Conservation (phyloP, 2,888 invertebrate species). For the Acleris emargana region DNA sequence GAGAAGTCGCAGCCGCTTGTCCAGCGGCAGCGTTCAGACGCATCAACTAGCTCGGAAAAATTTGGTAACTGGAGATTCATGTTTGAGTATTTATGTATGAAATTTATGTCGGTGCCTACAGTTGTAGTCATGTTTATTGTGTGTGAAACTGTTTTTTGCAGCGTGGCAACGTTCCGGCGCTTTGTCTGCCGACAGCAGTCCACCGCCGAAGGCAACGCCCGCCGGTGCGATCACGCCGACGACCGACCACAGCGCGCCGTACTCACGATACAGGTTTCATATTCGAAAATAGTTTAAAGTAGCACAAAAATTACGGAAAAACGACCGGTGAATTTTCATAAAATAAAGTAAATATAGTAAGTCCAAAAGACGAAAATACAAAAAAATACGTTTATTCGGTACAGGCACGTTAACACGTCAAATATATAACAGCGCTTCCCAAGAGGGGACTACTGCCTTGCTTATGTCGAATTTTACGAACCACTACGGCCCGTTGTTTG, state of each 20-base stretch:
- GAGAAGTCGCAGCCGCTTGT: conserved; percentile 36
- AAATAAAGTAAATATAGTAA: no score
- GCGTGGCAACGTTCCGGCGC: conserved; percentile 63
- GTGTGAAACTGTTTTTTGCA: conserved; percentile 25
- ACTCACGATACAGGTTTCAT: conserved; percentile 87
- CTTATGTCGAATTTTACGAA: no score
- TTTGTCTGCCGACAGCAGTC: conserved; percentile 66
- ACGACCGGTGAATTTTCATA: no score
- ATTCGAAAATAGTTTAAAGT: background rate
- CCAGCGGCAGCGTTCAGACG: conserved; percentile 42
- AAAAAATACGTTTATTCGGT: no score
- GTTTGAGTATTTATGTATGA: no score
- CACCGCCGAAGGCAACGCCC: conserved; percentile 47
- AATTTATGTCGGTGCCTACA: no score
- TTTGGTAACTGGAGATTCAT: conserved; percentile 12
- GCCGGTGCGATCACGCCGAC: conserved; percentile 61
- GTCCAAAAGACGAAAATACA: no score
- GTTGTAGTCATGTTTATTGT: background rate
- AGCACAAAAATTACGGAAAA: no score
- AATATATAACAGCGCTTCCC: no score
- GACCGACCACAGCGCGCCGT: conserved; percentile 88
- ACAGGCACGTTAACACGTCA: no score
- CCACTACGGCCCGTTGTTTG: no score
- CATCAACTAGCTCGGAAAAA: conserved; percentile 39
- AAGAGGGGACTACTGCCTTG: no score